phyloP scores from a whole-genome alignment of 2,113 vertebrate species.

The Aramus guarauna region DNA sequence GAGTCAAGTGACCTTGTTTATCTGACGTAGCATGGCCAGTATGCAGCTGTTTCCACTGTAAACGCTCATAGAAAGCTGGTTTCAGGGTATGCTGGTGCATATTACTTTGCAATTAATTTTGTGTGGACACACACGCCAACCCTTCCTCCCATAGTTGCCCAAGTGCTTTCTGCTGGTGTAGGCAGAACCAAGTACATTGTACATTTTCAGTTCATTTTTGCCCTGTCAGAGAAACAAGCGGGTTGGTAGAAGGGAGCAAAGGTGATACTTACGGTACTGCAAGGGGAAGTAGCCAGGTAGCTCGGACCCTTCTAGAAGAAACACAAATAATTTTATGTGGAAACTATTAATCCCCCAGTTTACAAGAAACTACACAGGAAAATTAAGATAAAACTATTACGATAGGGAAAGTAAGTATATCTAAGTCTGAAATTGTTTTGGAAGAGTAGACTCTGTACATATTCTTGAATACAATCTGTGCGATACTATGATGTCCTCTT shows the following conservation, averaged over 20 bases:
- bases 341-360: not conserved
- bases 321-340: not conserved
- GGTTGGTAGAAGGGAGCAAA: not conserved
- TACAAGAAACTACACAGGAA: not conserved
- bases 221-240: not conserved
- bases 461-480: not conserved
- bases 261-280: not conserved
- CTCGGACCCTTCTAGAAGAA: not conserved
- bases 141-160: not conserved
- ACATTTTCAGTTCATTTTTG: not conserved
- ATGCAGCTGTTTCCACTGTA: not conserved
- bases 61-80: not conserved
- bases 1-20: slow-evolving; percentile 19
- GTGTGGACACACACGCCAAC: not conserved
- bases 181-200: not conserved
- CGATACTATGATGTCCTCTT: not conserved
- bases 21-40: not conserved
- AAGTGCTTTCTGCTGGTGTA: not conserved
- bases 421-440: not conserved
- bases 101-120: not conserved
- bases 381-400: not conserved
- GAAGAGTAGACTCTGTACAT: not conserved
- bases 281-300: not conserved
- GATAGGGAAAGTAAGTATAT: not conserved
- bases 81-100: slow-evolving; percentile 23